A percentile compares a stretch with the other conserved stretches of the same genome.
phyloP scores from a whole-genome alignment of 1,140 invertebrate species.

The Pseudomyrmex sp. region DNA sequence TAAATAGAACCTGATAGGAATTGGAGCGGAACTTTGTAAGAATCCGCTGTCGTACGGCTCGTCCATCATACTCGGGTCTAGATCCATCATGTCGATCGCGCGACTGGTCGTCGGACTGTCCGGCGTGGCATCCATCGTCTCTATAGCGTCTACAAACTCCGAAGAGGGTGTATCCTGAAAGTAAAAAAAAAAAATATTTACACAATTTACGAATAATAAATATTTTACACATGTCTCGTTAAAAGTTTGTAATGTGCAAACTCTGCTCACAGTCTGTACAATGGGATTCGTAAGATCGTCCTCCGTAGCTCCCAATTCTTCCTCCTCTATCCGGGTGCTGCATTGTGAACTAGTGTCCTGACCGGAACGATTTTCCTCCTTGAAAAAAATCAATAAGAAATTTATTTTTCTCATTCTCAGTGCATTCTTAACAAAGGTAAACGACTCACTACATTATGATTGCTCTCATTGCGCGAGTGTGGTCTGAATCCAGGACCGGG shows the following conservation, averaged over 20 bases:
- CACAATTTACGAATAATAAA: slow-evolving; percentile 16
- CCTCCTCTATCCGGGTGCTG: slow-evolving; percentile 89
- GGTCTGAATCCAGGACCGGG: slow-evolving; percentile 97
- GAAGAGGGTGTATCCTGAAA: slow-evolving; percentile 78
- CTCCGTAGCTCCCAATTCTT: slow-evolving; percentile 80
- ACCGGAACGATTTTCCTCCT: slow-evolving; percentile 79
- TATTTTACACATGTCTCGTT: not conserved
- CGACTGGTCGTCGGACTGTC: slow-evolving; percentile 82
- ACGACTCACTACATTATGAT: slow-evolving; percentile 81
- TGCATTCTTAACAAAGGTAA: not conserved
- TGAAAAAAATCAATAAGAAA: slow-evolving; percentile 35
- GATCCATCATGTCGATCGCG: slow-evolving; percentile 84
- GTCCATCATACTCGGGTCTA: slow-evolving; percentile 84
- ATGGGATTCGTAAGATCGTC: slow-evolving; percentile 76
- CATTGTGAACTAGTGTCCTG: slow-evolving; percentile 83
- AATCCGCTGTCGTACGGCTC: slow-evolving; percentile 84
- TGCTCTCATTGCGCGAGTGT: slow-evolving; percentile 93
- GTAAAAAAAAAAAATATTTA: not conserved
- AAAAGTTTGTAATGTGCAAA: not conserved
- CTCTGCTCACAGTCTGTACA: slow-evolving; percentile 67
- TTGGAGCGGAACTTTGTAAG: slow-evolving; percentile 83
- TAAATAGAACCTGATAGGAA: slow-evolving; percentile 81
- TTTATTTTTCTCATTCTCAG: not conserved
- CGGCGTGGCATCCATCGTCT: slow-evolving; percentile 76
- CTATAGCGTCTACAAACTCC: slow-evolving; percentile 73